Evolutionary conservation across 2,888 invertebrate genomes (phyloP), one percentile per base, ranked within the genome.

Genomic region (Melikaiella ostensackeni): DNA sequence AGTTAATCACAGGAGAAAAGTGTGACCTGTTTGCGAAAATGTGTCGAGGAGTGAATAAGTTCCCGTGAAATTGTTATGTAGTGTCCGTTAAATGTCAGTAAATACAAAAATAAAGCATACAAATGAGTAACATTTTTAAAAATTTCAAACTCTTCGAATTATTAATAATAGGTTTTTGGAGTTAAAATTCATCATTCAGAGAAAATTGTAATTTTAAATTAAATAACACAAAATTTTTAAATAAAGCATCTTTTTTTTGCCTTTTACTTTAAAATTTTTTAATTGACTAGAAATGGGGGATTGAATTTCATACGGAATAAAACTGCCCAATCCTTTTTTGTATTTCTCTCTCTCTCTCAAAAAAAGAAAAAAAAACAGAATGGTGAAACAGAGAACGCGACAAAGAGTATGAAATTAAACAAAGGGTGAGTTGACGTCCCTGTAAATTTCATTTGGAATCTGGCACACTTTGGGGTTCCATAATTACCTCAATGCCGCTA

Each of bases 401-500:
- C 21, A 42, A 35, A 35, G 35, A 19, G 55, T 55, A 7, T 55
- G 21, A 24, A 4, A 57, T 57, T 57, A 13, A 11, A 24, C 55
- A 59, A 59, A 27, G 27, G 59, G 27, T 13, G 6, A 21, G 9
- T 55, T 55, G 13, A 27, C 24, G 13, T 16, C 2, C n/a, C 5
- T 27, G 27, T 7, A 59, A 27, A 16, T 59, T 27, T 27, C 27
- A 59, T 70, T 30, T n/a, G 30, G 70, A 50, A 50, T 50, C 30
- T 30, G 6, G 21, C 24, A 64, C 38, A 35, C 64, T 64, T 64
- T 16, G 80, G 82, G 82, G 75, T 83, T 75, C 84, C 80, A 91
- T 91, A 91, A 84, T 91, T 91, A 91, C 91, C 91, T 91, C 88
- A 81, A 87, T 84, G 84, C 82, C 84, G 86, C 87, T 88, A 89